Evolutionary conservation across 2,113 vertebrate genomes (phyloP).

Genomic region (Oncorhynchus tshawytscha): DNA sequence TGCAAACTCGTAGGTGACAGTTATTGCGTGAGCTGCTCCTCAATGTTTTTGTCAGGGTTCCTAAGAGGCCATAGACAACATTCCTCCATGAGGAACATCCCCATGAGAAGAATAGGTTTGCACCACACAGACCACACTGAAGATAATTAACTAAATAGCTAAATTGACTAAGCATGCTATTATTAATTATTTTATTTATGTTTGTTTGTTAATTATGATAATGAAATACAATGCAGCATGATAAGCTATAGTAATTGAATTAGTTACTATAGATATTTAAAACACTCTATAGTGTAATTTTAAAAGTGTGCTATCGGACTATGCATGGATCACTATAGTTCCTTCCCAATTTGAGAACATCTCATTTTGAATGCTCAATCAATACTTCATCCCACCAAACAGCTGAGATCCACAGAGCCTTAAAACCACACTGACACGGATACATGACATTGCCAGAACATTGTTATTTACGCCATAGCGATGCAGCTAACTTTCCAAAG

Average conservation of each 20-base stretch:
- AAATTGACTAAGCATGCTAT: not conserved
- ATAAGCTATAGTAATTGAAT: not conserved
- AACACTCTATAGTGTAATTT: not conserved
- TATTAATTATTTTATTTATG: not conserved
- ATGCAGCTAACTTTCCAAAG: constrained; percentile 5
- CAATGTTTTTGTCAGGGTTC: too few relatives aligned
- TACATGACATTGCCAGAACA: not conserved
- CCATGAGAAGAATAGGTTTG: too few relatives aligned
- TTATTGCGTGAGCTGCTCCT: too few relatives aligned
- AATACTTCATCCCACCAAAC: not conserved
- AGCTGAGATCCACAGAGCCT: not conserved
- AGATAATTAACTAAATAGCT: not conserved
- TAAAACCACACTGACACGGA: not conserved
- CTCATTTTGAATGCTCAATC: not conserved
- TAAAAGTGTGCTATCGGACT: not conserved
- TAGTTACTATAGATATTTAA: not conserved
- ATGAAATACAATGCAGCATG: not conserved
- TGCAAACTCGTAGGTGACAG: too few relatives aligned
- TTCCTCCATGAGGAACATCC: too few relatives aligned
- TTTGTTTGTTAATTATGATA: not conserved
- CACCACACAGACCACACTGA: too few relatives aligned
- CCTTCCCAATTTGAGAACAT: not conserved
- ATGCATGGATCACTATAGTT: not conserved
- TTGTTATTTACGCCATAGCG: not conserved
- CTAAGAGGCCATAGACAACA: too few relatives aligned